A percentile compares a stretch with the other conserved stretches of the same genome.
Conservation (phyloP, 2,888 invertebrate species). For the Abrostola triplasia region DNA sequence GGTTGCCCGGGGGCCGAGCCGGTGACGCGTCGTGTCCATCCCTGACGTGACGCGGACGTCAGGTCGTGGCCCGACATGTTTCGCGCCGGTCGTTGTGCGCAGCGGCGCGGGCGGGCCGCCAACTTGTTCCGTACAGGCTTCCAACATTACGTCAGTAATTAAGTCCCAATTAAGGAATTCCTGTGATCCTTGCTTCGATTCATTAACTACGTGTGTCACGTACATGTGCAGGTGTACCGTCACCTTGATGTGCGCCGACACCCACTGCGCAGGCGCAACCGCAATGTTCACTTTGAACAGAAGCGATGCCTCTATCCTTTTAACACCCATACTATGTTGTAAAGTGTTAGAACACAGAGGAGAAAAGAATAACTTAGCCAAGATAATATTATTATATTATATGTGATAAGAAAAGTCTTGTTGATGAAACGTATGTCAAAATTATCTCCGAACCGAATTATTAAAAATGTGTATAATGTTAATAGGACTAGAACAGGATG, state of each 20-base stretch:
- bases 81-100: slow-evolving; percentile 5
- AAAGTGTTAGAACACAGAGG: neutral
- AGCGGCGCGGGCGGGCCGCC: slow-evolving; percentile 5
- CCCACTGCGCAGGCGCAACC: neutral
- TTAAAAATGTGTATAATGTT: too few relatives aligned
- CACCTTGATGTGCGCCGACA: slow-evolving; percentile 13
- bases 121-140: slow-evolving; percentile 1
- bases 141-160: slow-evolving; percentile 19
- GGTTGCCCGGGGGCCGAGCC: too few relatives aligned
- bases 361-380: too few relatives aligned
- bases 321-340: neutral
- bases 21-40: too few relatives aligned
- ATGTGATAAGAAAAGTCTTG: too few relatives aligned
- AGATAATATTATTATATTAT: too few relatives aligned
- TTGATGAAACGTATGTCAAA: too few relatives aligned
- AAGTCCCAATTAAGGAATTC: slow-evolving; percentile 32
- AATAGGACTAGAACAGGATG: too few relatives aligned
- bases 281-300: neutral
- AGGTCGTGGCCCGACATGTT: neutral
- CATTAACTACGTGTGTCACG: slow-evolving; percentile 26
- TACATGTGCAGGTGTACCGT: slow-evolving; percentile 7
- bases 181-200: slow-evolving; percentile 19
- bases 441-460: too few relatives aligned
- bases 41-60: neutral
- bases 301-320: neutral